Evolutionary conservation across 1,140 invertebrate species (phyloP).

Genomic region (Pseudoatta argentina): DNA sequence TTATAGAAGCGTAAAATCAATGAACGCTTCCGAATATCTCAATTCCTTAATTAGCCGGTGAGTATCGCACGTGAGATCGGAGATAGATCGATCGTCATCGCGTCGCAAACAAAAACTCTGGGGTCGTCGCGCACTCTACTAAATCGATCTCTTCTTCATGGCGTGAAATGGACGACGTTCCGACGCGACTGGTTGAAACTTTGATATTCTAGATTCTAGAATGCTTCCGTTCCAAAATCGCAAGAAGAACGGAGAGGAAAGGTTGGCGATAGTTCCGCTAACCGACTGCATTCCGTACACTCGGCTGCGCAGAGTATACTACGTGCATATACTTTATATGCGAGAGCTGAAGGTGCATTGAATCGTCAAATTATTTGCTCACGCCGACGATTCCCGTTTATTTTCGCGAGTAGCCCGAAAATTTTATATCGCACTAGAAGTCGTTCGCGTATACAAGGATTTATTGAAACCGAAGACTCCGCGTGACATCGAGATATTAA

Average conservation of each 20-base stretch:
- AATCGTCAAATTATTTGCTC: slow-evolving; percentile 70
- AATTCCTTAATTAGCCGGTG: not conserved
- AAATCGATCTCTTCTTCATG: slow-evolving; percentile 43
- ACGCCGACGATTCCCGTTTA: slow-evolving; percentile 26
- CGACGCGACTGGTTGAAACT: slow-evolving; percentile 31
- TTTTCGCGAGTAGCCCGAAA: slow-evolving; percentile 32
- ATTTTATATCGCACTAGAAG: slow-evolving; percentile 49
- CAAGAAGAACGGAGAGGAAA: slow-evolving; percentile 37
- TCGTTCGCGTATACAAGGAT: slow-evolving; percentile 22
- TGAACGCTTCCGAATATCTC: not conserved
- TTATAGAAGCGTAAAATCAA: not conserved
- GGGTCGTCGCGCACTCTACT: not conserved
- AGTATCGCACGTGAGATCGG: slow-evolving; percentile 1
- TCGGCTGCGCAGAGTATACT: slow-evolving; percentile 49
- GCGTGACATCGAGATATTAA: slow-evolving; percentile 47
- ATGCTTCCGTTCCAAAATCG: slow-evolving; percentile 36
- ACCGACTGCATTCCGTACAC: slow-evolving; percentile 58
- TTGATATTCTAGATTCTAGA: slow-evolving; percentile 48
- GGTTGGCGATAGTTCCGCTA: slow-evolving; percentile 60
- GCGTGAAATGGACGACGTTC: slow-evolving; percentile 34
- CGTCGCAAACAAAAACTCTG: not conserved
- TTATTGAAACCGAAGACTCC: slow-evolving; percentile 28
- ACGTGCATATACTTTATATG: slow-evolving; percentile 57
- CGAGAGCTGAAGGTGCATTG: slow-evolving; percentile 49
- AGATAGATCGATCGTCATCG: not conserved